A percentile compares a stretch with the other conserved stretches of the same genome.
Conservation (phyloP, 2,797 vertebrate genomes). For the Muraenolepis orangiensis region DNA sequence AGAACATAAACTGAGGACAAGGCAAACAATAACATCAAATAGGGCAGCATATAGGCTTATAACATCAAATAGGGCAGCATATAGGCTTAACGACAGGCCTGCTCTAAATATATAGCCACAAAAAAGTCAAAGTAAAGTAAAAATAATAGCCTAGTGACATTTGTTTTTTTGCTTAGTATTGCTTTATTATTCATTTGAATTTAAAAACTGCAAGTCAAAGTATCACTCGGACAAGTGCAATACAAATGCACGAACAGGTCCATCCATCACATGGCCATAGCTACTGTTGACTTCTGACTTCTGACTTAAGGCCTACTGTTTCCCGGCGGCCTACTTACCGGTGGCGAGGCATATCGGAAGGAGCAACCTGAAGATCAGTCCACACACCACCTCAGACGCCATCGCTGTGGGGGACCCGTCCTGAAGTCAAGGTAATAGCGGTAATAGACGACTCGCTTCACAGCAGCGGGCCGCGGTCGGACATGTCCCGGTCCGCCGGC, state of each 20-base stretch:
- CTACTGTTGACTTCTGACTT: neutral
- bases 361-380: constrained; percentile 90
- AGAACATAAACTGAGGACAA: neutral
- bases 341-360: constrained; percentile 89
- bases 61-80: neutral
- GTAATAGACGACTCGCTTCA: neutral
- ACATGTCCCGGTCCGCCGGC: neutral
- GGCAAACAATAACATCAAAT: neutral
- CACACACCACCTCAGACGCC: constrained; percentile 94
- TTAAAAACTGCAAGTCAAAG: neutral
- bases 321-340: no score
- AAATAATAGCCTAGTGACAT: neutral
- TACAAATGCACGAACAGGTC: neutral
- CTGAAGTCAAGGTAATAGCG: constrained; percentile 38
- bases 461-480: neutral
- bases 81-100: neutral
- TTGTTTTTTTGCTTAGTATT: neutral
- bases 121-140: neutral
- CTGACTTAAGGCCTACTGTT: no score
- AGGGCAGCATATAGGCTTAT: neutral
- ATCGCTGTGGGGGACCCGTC: constrained; percentile 64
- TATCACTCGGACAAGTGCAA: neutral
- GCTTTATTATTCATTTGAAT: neutral
- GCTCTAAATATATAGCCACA: neutral
- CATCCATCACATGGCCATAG: neutral